A percentile compares a stretch with the other conserved stretches of the same genome.
phyloP scores from a whole-genome alignment of 2,888 invertebrate species.

The Sesia bembeciformis region DNA sequence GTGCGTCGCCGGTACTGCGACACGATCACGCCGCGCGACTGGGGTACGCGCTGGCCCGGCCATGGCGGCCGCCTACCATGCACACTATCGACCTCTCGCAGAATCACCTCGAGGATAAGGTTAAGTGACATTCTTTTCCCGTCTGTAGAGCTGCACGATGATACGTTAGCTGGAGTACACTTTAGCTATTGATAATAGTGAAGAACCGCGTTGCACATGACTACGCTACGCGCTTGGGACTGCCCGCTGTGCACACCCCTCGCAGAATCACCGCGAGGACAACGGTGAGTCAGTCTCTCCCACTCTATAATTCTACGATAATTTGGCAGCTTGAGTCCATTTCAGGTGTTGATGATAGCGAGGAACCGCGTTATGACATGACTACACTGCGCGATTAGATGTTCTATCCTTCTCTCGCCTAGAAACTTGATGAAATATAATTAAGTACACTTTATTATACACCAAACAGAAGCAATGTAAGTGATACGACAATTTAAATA shows the following conservation, averaged over 20 bases:
- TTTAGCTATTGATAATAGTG: constrained; percentile 51
- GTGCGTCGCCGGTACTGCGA: constrained; percentile 78
- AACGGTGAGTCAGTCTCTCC: constrained; percentile 78
- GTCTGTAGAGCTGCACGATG: too few relatives aligned
- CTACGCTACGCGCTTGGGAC: constrained; percentile 72
- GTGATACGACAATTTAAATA: too few relatives aligned
- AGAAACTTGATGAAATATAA: too few relatives aligned
- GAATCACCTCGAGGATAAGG: constrained; percentile 97
- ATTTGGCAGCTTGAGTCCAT: too few relatives aligned
- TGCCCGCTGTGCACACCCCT: constrained; percentile 92
- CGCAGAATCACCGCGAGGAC: constrained; percentile 95
- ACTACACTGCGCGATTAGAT: too few relatives aligned
- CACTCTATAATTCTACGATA: too few relatives aligned
- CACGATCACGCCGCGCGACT: constrained; percentile 69
- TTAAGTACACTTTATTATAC: too few relatives aligned
- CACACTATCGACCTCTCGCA: constrained; percentile 93
- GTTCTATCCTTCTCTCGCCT: too few relatives aligned
- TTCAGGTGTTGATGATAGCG: too few relatives aligned
- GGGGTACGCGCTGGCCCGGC: constrained; percentile 53
- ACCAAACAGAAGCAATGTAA: too few relatives aligned
- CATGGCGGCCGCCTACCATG: constrained; percentile 80
- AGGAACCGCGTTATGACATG: too few relatives aligned
- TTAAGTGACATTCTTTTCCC: constrained; percentile 46
- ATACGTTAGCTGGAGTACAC: constrained; percentile 54
- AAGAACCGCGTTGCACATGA: constrained; percentile 74